Evolutionary conservation across 2,888 invertebrate species (phyloP).

Genomic region (Slavum lentiscoides): DNA sequence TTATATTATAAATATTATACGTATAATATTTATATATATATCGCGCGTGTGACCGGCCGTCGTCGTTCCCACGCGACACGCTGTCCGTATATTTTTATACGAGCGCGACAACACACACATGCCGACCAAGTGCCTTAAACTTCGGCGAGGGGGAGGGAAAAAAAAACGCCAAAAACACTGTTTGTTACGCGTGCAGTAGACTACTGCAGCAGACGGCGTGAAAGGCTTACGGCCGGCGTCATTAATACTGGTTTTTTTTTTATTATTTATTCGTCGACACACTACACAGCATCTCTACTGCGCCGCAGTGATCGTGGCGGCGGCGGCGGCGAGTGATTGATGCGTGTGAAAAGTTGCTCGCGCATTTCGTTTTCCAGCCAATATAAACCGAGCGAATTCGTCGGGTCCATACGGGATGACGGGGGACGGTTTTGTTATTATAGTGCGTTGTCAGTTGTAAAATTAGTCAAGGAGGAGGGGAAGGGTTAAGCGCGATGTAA

Average conservation of each 20-base stretch:
- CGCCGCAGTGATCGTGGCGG: too few species aligned
- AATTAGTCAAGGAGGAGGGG: too few species aligned
- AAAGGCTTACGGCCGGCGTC: too few species aligned
- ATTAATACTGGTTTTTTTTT: neutral
- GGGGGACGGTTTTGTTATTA: too few species aligned
- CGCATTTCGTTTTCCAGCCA: neutral
- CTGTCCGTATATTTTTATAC: neutral
- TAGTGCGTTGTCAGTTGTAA: too few species aligned
- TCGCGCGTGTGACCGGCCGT: neutral
- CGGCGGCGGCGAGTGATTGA: slow-evolving; percentile 29
- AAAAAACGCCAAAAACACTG: slow-evolving; percentile 24
- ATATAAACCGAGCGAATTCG: neutral
- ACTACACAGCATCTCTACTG: neutral
- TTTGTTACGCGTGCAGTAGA: neutral
- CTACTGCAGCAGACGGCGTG: too few species aligned
- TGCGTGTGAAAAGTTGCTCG: slow-evolving; percentile 34
- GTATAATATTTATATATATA: too few species aligned
- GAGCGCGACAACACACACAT: slow-evolving; percentile 4
- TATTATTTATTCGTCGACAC: slow-evolving; percentile 10
- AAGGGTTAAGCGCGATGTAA: too few species aligned
- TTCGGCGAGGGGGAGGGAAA: neutral
- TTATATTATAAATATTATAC: too few species aligned
- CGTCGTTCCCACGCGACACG: neutral
- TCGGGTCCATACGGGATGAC: neutral
- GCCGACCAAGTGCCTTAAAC: neutral